Evolutionary conservation across 2,113 vertebrate species (phyloP).

Genomic region (Anas platyrhynchos): DNA sequence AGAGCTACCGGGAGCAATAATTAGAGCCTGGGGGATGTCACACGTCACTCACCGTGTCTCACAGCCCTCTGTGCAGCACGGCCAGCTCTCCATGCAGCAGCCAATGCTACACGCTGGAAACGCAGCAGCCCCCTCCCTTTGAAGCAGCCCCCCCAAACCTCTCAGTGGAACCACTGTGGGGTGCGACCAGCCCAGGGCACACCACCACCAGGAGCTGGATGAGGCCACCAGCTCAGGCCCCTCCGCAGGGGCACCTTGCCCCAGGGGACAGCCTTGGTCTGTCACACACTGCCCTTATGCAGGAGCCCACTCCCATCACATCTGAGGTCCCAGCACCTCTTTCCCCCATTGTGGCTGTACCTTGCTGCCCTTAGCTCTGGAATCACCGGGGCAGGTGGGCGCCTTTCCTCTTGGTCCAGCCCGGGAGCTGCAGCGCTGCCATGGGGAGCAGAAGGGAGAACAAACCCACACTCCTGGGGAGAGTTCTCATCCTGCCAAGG

Average conservation of each 20-base stretch:
- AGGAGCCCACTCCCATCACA: not conserved
- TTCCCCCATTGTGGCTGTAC: rapidly evolving
- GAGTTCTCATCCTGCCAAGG: not conserved
- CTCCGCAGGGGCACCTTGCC: not conserved
- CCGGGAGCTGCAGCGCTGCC: rapidly evolving
- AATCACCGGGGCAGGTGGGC: rapidly evolving
- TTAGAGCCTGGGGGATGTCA: not conserved
- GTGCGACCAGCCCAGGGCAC: not conserved
- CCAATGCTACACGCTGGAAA: not conserved
- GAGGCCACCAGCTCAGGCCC: not conserved
- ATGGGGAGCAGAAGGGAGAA: not conserved
- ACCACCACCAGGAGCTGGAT: not conserved
- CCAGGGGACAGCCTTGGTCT: too few relatives aligned
- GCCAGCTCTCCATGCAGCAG: not conserved
- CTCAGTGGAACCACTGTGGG: not conserved
- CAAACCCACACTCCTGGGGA: not conserved
- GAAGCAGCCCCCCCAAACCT: too few relatives aligned
- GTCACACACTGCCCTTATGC: not conserved
- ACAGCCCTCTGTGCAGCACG: not conserved
- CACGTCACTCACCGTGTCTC: rapidly evolving
- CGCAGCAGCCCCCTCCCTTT: not conserved
- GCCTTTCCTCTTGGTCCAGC: rapidly evolving
- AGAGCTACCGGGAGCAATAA: too few relatives aligned
- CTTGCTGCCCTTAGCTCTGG: rapidly evolving
- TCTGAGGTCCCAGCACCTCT: not conserved